phyloP scores from a whole-genome alignment of 2,113 vertebrate species.

The Trichomycterus rosablanca region DNA sequence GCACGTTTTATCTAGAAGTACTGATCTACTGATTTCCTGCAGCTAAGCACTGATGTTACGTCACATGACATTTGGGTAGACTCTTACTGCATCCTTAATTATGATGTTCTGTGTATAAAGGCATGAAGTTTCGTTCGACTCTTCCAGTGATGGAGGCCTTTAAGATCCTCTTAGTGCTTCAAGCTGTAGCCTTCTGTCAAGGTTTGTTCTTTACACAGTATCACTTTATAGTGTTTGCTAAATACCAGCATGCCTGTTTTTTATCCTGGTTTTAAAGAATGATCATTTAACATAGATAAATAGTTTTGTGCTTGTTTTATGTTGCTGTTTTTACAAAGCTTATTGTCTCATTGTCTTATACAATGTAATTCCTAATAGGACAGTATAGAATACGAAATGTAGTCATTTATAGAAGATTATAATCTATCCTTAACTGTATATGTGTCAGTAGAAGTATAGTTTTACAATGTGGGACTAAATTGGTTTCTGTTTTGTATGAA shows the following conservation, averaged over 20 bases:
- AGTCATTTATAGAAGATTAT: no score
- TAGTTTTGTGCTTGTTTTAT: background rate
- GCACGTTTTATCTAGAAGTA: no score
- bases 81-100: background rate
- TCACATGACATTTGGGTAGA: background rate
- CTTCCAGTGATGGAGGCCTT: conserved; percentile 24
- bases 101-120: background rate
- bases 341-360: background rate
- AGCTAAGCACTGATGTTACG: background rate
- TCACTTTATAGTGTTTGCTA: background rate
- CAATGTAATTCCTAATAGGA: no score
- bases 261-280: no score
- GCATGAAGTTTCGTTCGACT: background rate
- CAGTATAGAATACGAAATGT: no score
- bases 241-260: no score
- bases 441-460: no score
- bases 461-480: no score
- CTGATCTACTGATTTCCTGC: no score
- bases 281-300: no score
- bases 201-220: conserved; percentile 7
- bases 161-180: conserved; percentile 17
- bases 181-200: conserved; percentile 17
- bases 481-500: no score
- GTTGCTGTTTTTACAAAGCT: background rate
- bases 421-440: no score